A percentile compares a stretch with the other conserved stretches of the same genome.
phyloP scores from a whole-genome alignment of 2,113 vertebrate genomes.

The Emydocephalus ijimae region DNA sequence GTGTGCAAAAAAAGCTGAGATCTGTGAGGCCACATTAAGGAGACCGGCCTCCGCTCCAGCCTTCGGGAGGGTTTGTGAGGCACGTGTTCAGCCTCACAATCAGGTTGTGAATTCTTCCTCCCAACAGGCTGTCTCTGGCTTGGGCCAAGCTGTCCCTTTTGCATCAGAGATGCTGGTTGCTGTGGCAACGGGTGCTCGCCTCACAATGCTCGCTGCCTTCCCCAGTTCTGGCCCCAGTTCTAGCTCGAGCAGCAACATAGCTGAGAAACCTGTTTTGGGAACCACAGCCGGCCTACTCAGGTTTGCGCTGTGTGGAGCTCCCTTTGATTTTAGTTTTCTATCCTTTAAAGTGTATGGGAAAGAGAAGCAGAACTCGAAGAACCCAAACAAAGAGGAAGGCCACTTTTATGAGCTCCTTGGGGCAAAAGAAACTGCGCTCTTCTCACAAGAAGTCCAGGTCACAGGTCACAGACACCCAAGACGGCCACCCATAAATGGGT shows the following conservation, averaged over 20 bases:
- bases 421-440: background rate
- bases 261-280: background rate
- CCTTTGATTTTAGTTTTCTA: background rate
- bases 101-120: background rate
- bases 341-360: background rate
- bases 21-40: background rate
- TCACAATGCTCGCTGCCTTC: slow-evolving; percentile 20
- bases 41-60: background rate
- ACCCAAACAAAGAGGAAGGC: background rate
- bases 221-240: background rate
- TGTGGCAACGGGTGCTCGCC: background rate
- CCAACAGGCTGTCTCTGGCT: background rate
- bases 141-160: background rate
- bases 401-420: background rate
- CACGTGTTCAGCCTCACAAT: background rate
- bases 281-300: too few relatives aligned
- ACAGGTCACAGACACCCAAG: background rate
- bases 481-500: background rate
- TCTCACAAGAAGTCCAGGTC: background rate
- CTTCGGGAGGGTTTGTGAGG: background rate
- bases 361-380: background rate
- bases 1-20: slow-evolving; percentile 2
- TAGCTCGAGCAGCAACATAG: background rate
- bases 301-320: background rate
- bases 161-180: background rate